Conservation (phyloP, 2,113 vertebrate genomes). For the Phylloscopus trochiloides region DNA sequence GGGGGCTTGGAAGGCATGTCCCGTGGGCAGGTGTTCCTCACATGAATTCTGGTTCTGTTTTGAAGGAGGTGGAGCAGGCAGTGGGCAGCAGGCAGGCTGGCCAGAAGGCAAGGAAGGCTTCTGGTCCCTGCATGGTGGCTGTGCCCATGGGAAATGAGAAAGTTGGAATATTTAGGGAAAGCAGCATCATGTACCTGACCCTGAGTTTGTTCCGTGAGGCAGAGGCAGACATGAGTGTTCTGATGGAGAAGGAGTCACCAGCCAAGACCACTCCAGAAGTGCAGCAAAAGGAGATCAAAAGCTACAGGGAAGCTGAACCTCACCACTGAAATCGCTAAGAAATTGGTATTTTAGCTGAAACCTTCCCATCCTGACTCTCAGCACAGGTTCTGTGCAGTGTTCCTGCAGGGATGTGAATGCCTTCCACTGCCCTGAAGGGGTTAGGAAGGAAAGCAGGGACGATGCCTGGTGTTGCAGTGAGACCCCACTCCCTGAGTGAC, state of each 20-base stretch:
- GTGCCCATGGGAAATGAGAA: not conserved
- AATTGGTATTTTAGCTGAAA: not conserved
- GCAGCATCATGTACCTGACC: fast-evolving
- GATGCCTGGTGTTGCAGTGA: not conserved
- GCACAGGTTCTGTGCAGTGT: fast-evolving
- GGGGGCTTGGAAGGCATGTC: not conserved
- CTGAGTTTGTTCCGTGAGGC: not conserved
- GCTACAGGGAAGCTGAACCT: not conserved
- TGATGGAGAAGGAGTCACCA: not conserved
- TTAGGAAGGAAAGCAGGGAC: not conserved
- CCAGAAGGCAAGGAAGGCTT: not conserved
- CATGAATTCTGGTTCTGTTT: not conserved
- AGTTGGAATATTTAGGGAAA: not conserved
- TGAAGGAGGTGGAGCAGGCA: not conserved
- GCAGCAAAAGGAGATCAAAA: not conserved
- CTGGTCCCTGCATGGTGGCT: not conserved
- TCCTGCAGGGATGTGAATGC: not conserved
- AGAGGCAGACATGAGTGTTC: not conserved
- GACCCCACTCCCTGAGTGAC: not conserved
- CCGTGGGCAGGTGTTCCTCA: not conserved
- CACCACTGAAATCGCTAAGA: fast-evolving
- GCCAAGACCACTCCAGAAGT: fast-evolving
- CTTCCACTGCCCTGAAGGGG: not conserved
- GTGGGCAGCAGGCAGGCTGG: not conserved
- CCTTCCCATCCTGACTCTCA: fast-evolving